Evolutionary conservation across 2,888 invertebrate genomes (phyloP).

Genomic region (Azorinus chamasolen): DNA sequence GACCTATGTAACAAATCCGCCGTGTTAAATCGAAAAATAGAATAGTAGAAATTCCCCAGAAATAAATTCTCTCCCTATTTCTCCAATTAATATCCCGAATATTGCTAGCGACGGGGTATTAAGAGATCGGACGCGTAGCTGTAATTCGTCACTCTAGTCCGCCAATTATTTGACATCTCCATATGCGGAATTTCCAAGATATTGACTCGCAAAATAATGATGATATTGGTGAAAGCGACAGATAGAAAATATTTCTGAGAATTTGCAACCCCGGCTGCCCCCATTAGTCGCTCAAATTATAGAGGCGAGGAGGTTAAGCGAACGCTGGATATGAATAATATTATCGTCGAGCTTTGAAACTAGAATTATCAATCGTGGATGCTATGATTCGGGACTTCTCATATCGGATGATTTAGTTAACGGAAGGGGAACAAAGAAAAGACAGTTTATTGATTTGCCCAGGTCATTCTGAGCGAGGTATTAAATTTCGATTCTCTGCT

Average conservation of each 20-base stretch:
- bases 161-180: conserved; percentile 63
- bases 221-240: conserved; percentile 60
- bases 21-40: no score
- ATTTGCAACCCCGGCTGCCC: conserved; percentile 42
- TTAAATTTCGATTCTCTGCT: no score
- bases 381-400: no score
- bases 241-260: conserved; percentile 61
- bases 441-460: no score
- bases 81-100: conserved; percentile 60
- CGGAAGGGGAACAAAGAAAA: no score
- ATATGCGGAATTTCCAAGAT: conserved; percentile 65
- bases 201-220: conserved; percentile 67
- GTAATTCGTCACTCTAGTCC: conserved; percentile 58
- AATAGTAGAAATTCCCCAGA: no score
- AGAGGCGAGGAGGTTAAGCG: conserved; percentile 45
- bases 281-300: conserved; percentile 63
- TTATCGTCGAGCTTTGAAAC: conserved; percentile 5
- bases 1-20: no score
- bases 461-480: no score
- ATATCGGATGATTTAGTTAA: no score
- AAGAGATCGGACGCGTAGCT: conserved; percentile 51
- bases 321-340: conserved; percentile 38
- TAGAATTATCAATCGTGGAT: no score
- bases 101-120: conserved; percentile 56
- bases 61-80: conserved; percentile 8